Base-by-base conservation (phyloP, 2,113 vertebrate genomes). In the Syngnathus typhle region DNA sequence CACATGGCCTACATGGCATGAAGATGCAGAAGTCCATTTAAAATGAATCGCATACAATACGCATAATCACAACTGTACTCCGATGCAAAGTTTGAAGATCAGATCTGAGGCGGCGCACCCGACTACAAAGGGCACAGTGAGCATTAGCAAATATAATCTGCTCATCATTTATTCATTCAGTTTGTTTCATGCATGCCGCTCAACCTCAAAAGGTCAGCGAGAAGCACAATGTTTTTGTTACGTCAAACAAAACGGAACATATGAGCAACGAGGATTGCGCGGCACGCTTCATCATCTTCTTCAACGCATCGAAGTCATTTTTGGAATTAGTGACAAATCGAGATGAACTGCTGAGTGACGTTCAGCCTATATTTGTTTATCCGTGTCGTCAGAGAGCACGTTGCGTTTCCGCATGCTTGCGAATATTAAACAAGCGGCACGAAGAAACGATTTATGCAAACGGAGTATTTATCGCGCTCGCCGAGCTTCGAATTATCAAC, bases 121-220 rank as follows among this genome's bases (percentile, higher is more conserved):
- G 49, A 67, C 72, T 77, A 75, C 68, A 79, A 70, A 82, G 77
- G 73, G 72, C 74, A 68, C 60, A 43, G 51, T 49, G 69, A 54
- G 74, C 77, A 82, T 81, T 73, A 83, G 74, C 74, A 79, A 82
- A 81, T 78, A 75, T 76, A 86, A 82, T 78, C 61, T 66, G 41
- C 56, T 78, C 75, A 78, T 83, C 52, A 78, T 78, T 85, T 81
- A 83, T 82, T 82, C 74, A 82, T 84, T 74, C 70, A 19, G 67
- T 78, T 78, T 82, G 69, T 77, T 84, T 76, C 55, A 41, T 74
- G 60, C 73, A 54, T 79, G 68, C 59, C 67, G 76, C 77, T 77
- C 61, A n/a, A 67, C 60, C 60, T 63, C 51, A 82, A 88, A 88
- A 88, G 84, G 82, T 86, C 84, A 86, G 55, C 65, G 51, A 43